phyloP scores from a whole-genome alignment of 2,113 vertebrate genomes.

The Rhipidura dahli region DNA sequence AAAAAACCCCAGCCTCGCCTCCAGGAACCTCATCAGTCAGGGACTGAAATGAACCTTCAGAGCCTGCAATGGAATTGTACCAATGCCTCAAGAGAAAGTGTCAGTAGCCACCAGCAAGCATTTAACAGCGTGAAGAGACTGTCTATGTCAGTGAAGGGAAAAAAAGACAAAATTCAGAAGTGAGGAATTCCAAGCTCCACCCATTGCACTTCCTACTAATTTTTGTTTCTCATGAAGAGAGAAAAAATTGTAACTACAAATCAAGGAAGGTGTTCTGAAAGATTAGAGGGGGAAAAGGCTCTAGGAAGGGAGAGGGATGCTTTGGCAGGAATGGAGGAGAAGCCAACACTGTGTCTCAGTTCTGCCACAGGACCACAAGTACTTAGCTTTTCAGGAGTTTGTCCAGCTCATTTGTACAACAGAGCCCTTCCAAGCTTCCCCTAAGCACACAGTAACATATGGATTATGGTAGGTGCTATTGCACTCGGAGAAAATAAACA shows the following conservation, averaged over 20 bases:
- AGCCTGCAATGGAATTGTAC: background rate
- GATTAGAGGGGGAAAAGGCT: background rate
- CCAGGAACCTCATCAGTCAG: conserved; percentile 20
- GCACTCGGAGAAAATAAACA: background rate
- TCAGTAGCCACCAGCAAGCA: background rate
- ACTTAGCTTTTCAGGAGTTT: background rate
- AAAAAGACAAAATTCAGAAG: background rate
- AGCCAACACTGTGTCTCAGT: background rate
- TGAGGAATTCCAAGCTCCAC: background rate
- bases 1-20: background rate
- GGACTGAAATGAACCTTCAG: background rate
- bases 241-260: background rate
- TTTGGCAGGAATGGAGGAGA: background rate
- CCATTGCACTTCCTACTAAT: background rate
- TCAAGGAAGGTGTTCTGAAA: background rate
- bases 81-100: background rate
- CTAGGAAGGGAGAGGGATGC: background rate
- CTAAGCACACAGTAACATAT: rapidly evolving
- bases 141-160: background rate
- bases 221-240: background rate
- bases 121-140: rapidly evolving
- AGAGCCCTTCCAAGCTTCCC: background rate
- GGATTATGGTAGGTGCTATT: background rate
- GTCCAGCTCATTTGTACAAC: background rate
- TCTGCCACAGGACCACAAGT: background rate